Conservation (phyloP, 2,113 vertebrate species). For the Pteruthius melanotis region DNA sequence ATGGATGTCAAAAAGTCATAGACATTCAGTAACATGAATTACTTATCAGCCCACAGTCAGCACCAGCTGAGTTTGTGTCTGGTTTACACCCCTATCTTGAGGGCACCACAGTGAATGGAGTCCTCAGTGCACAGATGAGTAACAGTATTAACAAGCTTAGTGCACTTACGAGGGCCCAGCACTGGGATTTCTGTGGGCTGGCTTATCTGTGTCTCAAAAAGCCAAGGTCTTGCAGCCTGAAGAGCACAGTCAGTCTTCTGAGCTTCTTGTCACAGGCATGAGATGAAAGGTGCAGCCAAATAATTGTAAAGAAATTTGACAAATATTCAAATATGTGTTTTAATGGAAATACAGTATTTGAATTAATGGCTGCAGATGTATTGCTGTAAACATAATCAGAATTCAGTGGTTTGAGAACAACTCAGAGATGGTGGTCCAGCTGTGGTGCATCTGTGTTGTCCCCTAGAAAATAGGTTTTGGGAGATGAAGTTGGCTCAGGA, state of each 20-base stretch:
- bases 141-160: neutral
- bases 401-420: slow-evolving; percentile 47
- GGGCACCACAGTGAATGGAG: neutral
- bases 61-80: neutral
- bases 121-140: neutral
- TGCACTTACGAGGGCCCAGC: neutral
- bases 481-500: slow-evolving; percentile 31
- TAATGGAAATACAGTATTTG: neutral
- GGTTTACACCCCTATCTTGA: neutral
- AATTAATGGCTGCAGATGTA: slow-evolving; percentile 46
- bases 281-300: slow-evolving; percentile 21
- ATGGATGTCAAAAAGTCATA: neutral
- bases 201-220: neutral
- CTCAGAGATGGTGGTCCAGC: slow-evolving; percentile 54
- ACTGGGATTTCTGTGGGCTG: neutral
- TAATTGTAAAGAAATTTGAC: slow-evolving; percentile 16
- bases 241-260: neutral
- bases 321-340: slow-evolving; percentile 24
- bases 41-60: neutral
- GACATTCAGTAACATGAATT: neutral
- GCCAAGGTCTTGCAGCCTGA: neutral
- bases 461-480: slow-evolving; percentile 8
- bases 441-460: slow-evolving; percentile 44
- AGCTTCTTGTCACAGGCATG: neutral
- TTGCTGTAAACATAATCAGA: slow-evolving; percentile 54